Percentiles rank a stretch among this genome's conserved stretches.
These are phyloP conservation scores for Notoglanidium macrostoma DNA, from an alignment of 2,797 vertebrate genomes.

Conservation along the genomic window DNA sequence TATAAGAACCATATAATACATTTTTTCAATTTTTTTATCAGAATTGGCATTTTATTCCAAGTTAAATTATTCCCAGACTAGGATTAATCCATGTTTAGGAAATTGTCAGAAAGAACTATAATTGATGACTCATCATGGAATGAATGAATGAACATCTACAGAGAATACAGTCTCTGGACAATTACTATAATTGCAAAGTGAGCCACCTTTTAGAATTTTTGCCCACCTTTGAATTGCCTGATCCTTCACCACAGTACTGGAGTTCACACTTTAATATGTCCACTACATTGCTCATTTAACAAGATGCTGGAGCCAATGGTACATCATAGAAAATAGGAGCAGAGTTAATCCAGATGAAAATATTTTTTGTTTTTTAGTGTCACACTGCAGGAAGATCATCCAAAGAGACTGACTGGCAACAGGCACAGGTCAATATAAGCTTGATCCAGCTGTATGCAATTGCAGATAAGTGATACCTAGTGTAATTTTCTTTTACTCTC, in stretches of 20 bases:
- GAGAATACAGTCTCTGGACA: neutral
- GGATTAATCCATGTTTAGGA: neutral
- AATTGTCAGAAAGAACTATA: neutral
- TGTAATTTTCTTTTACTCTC: constrained; percentile 34
- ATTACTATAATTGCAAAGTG: neutral
- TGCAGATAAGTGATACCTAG: constrained; percentile 47
- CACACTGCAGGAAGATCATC: neutral
- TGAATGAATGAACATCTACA: neutral
- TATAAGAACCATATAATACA: too few relatives aligned
- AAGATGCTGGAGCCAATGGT: neutral
- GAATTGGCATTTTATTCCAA: neutral
- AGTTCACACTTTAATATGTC: neutral
- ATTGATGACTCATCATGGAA: neutral
- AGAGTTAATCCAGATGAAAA: constrained; percentile 21
- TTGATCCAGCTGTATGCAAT: constrained; percentile 46
- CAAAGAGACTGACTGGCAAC: constrained; percentile 27
- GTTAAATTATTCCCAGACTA: neutral
- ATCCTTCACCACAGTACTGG: neutral
- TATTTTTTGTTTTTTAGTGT: neutral
- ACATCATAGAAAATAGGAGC: neutral
- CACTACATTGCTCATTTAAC: neutral
- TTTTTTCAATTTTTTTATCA: neutral
- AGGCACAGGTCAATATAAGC: constrained; percentile 11
- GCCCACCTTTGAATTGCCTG: neutral
- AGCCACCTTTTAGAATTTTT: neutral